A percentile compares a stretch with the other conserved stretches of the same genome.
Conservation (phyloP, 2,888 invertebrate species). For the Nemotelus pantherinus region DNA sequence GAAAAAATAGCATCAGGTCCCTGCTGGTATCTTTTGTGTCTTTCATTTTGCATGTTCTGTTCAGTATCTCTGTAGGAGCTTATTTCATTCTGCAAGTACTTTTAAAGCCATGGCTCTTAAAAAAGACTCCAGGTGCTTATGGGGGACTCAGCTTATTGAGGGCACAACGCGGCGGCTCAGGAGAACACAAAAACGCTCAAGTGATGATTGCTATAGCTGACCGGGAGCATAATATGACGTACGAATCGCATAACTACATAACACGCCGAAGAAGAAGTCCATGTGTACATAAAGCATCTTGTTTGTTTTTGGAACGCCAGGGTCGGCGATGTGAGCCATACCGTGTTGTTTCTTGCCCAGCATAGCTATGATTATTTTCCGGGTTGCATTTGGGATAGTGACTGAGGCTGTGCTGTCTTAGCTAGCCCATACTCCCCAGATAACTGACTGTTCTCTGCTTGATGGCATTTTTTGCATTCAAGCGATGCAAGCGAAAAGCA, state of each 20-base stretch:
- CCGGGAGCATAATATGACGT: constrained; percentile 14
- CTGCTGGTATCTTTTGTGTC: constrained; percentile 29
- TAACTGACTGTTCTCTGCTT: too few species aligned
- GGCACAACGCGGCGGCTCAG: too few species aligned
- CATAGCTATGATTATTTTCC: constrained; percentile 38
- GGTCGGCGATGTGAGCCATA: not conserved
- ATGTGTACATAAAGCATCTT: not conserved
- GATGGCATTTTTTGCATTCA: not conserved
- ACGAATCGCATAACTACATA: constrained; percentile 13
- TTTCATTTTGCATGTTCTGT: constrained; percentile 22
- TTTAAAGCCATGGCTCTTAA: constrained; percentile 12
- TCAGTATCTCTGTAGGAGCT: not conserved
- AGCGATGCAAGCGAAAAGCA: not conserved
- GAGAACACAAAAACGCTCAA: too few species aligned
- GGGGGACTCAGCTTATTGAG: too few species aligned
- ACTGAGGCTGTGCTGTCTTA: not conserved
- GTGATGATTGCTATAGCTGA: constrained; percentile 7
- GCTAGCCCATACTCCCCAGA: not conserved
- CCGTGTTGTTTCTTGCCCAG: not conserved
- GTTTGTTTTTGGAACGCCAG: not conserved
- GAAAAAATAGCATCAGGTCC: constrained; percentile 20
- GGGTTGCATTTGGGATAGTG: constrained; percentile 18
- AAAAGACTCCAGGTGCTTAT: not conserved
- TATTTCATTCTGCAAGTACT: not conserved
- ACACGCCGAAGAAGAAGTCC: not conserved